These are phyloP conservation scores for Holothuria scabra DNA, from an alignment of 53 echinoderm and acorn worm genomes.

Conservation along the genomic window DNA sequence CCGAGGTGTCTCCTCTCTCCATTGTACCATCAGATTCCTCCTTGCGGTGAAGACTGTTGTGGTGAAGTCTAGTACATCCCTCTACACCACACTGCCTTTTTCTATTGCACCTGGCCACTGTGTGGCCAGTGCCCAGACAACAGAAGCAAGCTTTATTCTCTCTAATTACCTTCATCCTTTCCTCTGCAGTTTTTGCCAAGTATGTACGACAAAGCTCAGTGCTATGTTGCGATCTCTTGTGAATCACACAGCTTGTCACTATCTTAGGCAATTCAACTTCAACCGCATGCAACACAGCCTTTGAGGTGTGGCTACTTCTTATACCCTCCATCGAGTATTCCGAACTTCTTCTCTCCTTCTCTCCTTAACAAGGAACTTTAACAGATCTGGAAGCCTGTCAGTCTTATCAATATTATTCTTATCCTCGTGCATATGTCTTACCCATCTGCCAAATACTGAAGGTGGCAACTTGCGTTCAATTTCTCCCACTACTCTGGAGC, in stretches of 20 bases:
- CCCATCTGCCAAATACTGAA: slow-evolving; percentile 5
- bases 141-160: slow-evolving; percentile 47
- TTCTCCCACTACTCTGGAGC: slow-evolving; percentile 57
- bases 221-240: slow-evolving; percentile 25
- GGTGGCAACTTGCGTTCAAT: slow-evolving; percentile 52
- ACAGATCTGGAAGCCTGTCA: slow-evolving; percentile 43
- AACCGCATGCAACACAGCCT: slow-evolving; percentile 8
- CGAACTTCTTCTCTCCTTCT: slow-evolving; percentile 34
- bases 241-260: slow-evolving; percentile 36
- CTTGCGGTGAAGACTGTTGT: slow-evolving; percentile 28
- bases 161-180: slow-evolving; percentile 20
- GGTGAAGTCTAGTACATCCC: slow-evolving; percentile 49
- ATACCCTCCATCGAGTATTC: slow-evolving; percentile 53
- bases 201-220: slow-evolving; percentile 45
- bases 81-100: slow-evolving; percentile 47
- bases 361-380: no score
- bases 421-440: slow-evolving; percentile 41
- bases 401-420: slow-evolving; percentile 24
- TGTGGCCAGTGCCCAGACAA: slow-evolving; percentile 45
- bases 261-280: not conserved
- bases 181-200: slow-evolving; percentile 14
- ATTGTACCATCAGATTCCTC: not conserved
- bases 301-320: slow-evolving; percentile 32
- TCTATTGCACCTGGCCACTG: slow-evolving; percentile 22
- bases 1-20: not conserved